Conservation (phyloP, 1,140 invertebrate genomes). For the Bombus consobrinus region DNA sequence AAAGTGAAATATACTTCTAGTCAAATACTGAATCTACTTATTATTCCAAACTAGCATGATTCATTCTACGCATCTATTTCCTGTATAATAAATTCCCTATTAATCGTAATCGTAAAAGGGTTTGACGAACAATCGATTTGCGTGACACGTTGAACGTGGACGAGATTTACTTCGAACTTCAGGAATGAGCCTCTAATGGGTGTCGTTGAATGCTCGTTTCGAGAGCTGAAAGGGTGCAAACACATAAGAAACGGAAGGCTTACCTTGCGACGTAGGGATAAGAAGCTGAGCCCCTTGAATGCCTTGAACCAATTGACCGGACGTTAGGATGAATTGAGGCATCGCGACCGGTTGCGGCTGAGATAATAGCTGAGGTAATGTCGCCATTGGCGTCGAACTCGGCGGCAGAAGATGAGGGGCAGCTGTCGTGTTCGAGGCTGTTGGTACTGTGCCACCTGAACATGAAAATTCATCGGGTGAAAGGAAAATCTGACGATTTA, state of each 20-base stretch:
- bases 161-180: constrained; percentile 2
- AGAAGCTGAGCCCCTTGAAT: constrained; percentile 96
- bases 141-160: constrained; percentile 33
- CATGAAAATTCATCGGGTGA: constrained; percentile 54
- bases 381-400: constrained; percentile 80
- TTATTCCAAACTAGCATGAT: too few relatives aligned
- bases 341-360: constrained; percentile 89
- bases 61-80: background rate
- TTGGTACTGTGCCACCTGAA: constrained; percentile 80
- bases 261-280: constrained; percentile 97
- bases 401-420: constrained; percentile 79
- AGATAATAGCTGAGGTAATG: constrained; percentile 84
- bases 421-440: constrained; percentile 81
- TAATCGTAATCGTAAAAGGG: background rate
- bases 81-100: background rate
- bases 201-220: constrained; percentile 15
- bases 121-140: constrained; percentile 25
- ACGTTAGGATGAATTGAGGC: constrained; percentile 95
- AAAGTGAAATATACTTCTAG: background rate
- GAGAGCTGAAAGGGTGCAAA: constrained; percentile 4
- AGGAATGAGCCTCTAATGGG: constrained; percentile 2
- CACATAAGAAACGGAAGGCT: constrained; percentile 57
- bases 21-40: too few relatives aligned
- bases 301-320: constrained; percentile 94
- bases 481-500: background rate